Base-by-base conservation (phyloP, 2,113 vertebrate species). In the Pangasianodon gigas region DNA sequence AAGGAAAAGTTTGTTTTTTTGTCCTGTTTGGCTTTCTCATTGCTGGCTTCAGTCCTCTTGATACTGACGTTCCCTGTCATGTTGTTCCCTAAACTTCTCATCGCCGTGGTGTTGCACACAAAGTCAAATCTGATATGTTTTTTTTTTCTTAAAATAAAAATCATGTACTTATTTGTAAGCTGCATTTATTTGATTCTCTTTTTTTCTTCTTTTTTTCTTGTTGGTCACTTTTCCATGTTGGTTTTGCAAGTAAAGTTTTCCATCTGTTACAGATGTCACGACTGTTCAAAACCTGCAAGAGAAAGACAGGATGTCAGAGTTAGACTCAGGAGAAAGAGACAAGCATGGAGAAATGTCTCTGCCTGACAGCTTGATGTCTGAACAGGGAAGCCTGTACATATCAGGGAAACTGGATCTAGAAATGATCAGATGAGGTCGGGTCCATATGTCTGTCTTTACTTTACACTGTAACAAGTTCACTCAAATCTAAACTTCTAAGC, bases 231-330 rank as follows among this genome's bases (percentile, higher is more conserved):
- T 21, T 89, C 83, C 69, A 10, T 84, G 74, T 81, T 91, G 84
- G 71, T 90, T 89, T 92, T 83, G 86, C 80, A 75, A 91, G 89
- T 85, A 92, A 92, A 91, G 86, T 91, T 89, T 86, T 91, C 88
- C 90, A 90, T 91, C 89, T 58, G 77, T 90, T 80, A 89, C 51
- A 91, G 82, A 85, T 79, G 80, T 89, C 90, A 81, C 89, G 69
- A 88, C 83, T 88, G 86, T 90, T 89, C 83, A 88, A 89, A 89
- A 91, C 92, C 92, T 92, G 90, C 26, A 86, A 80, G 26, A 81
- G 67, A 91, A 85, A 84, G 46, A 92, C 77, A 88, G 82, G 60
- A 90, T 89, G 90, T 89, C 84, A 86, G 89, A 52, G 75, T 60
- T 54, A 62, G 67, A 87, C 89, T 84, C 58, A 3, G 44, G 87